Conservation (phyloP, 1,140 invertebrate species). For the Mya arenaria region DNA sequence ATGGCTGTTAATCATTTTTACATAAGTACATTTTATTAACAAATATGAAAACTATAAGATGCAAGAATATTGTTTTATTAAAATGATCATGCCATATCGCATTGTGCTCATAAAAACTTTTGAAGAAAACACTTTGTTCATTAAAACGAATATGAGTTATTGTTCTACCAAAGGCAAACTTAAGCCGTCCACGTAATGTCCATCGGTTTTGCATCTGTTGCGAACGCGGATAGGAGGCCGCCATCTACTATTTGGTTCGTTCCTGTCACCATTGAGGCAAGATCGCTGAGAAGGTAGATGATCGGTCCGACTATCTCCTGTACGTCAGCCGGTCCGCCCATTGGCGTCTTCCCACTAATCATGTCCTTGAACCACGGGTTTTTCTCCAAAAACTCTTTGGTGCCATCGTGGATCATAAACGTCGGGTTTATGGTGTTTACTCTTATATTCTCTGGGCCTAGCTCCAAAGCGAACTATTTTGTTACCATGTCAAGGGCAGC, state of each 20-base stretch:
- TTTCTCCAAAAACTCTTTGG: conserved; percentile 89
- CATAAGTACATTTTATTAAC: too few relatives aligned
- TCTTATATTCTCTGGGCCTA: conserved; percentile 91
- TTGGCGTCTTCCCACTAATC: conserved; percentile 89
- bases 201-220: too few relatives aligned
- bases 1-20: too few relatives aligned
- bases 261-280: conserved; percentile 92
- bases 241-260: conserved; percentile 91
- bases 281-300: conserved; percentile 90
- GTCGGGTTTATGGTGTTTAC: conserved; percentile 93
- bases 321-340: conserved; percentile 84
- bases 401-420: conserved; percentile 94
- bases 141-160: too few relatives aligned
- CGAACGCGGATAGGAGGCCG: conserved; percentile 81
- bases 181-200: too few relatives aligned
- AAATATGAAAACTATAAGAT: too few relatives aligned
- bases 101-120: too few relatives aligned
- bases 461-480: conserved; percentile 90
- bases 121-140: too few relatives aligned
- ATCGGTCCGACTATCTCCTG: conserved; percentile 87
- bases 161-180: too few relatives aligned
- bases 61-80: too few relatives aligned
- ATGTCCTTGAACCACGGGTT: conserved; percentile 87
- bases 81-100: too few relatives aligned
- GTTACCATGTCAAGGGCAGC: conserved; percentile 84